Evolutionary conservation across 92 coral and sea anemone species (phyloP).

Genomic region (Porites lobata): DNA sequence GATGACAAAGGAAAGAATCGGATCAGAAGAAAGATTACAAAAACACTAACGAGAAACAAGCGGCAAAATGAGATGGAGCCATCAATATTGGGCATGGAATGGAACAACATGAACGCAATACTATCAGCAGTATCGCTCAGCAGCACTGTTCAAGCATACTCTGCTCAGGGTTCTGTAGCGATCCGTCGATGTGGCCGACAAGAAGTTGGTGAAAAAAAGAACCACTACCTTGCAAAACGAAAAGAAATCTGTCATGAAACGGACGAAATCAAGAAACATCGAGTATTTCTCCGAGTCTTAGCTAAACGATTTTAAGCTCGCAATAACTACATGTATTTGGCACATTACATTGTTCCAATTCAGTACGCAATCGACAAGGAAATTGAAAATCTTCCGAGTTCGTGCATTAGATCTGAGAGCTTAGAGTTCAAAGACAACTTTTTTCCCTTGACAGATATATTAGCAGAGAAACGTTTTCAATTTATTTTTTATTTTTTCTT

Average conservation of each 20-base stretch:
- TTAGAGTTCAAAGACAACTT: too few species aligned
- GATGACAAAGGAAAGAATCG: neutral
- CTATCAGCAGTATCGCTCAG: neutral
- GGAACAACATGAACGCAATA: neutral
- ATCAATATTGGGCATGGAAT: neutral
- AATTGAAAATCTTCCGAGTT: too few species aligned
- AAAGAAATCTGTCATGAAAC: neutral
- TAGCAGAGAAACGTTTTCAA: too few species aligned
- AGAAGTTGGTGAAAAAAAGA: neutral
- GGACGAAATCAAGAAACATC: neutral
- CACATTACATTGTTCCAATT: too few species aligned
- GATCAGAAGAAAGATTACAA: neutral
- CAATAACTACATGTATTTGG: too few species aligned
- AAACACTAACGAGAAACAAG: neutral
- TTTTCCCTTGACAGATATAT: too few species aligned
- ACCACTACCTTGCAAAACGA: neutral
- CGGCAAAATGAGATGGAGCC: neutral
- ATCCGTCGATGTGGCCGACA: conserved; percentile 15
- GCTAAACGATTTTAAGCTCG: conserved; percentile 4
- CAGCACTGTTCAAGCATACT: neutral
- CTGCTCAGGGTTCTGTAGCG: neutral
- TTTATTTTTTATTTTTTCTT: too few species aligned
- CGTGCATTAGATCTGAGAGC: too few species aligned
- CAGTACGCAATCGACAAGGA: too few species aligned
- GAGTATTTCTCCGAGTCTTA: neutral